Conservation (phyloP, 2,113 vertebrate species). For the Dendrocopos noguchii region DNA sequence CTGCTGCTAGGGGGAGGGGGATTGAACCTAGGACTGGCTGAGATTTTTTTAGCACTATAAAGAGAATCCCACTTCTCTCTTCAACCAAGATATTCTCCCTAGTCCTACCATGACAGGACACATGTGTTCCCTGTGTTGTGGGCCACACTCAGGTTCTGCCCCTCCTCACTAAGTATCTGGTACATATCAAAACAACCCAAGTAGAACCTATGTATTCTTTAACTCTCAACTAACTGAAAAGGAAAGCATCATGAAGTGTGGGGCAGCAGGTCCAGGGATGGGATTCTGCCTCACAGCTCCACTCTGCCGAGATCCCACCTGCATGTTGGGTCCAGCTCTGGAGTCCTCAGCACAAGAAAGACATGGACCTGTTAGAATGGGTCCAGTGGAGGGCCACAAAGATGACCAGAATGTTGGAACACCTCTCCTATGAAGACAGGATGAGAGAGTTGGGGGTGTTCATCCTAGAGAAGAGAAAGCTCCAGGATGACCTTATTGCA, state of each 20-base stretch:
- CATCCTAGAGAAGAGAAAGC: too few species aligned
- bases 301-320: too few species aligned
- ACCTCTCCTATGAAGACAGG: too few species aligned
- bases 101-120: not conserved
- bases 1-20: not conserved
- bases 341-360: too few species aligned
- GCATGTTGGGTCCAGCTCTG: too few species aligned
- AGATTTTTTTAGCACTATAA: not conserved
- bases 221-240: not conserved
- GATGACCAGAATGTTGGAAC: too few species aligned
- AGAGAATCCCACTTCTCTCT: not conserved
- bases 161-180: not conserved
- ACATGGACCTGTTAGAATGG: too few species aligned
- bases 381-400: too few species aligned
- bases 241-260: not conserved
- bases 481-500: too few species aligned
- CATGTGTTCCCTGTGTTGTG: fast-evolving
- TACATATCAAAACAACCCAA: not conserved
- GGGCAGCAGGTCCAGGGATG: too few species aligned
- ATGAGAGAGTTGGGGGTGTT: too few species aligned
- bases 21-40: not conserved
- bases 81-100: not conserved
- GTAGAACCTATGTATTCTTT: not conserved
- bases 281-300: too few species aligned
- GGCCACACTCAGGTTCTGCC: not conserved